Evolutionary conservation across 2,797 vertebrate genomes (phyloP), one percentile per base, ranked within the genome.

Genomic region (Cuniculus paca): DNA sequence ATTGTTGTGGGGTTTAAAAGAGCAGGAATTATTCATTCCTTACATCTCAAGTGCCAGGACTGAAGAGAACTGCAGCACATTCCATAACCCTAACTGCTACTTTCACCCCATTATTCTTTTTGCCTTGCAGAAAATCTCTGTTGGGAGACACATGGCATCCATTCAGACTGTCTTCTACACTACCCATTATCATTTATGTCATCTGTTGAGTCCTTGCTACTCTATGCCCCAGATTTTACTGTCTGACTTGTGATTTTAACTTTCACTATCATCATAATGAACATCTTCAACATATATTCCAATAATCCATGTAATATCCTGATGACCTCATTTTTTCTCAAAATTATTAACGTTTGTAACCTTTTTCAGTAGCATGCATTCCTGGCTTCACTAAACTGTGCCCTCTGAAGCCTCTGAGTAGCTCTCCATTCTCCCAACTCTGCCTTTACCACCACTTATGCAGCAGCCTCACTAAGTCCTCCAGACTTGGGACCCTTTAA

Each of bases 241-340:
- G 31, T 74, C 39, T 65, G 48, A 91, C 26, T 65, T 75, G 58
- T 70, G 50, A 65, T 75, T 92, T 60, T 45, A 50, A 75, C 58
- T 95, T 90, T 48, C 81, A 19, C 26, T 74, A 26, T 17, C 5
- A 31, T 63, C 24, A 17, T 28, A 42, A 54, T 2, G 52, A 31
- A 17, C 31, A 20, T 78, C 50, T 36, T 82, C 10, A 54, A 0
- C 22, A 14, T 56, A 39, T 87, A 24, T 77, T 70, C 39, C 39
- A 68, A 56, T 77, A 90, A 48, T 61, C 42, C 11, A 24, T 8
- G 13, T n/a, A 58, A 42, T 19, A 3, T 2, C 26, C 3, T 17
- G 34, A 3, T 68, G 26, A 65, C 12, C 20, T 79, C 72, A 84
- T 36, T 72, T 42, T 2, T 26, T 52, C 26, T 42, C 5, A 34